Conservation (phyloP, 2,113 vertebrate species). For the Cyphomyrus plagiostoma region DNA sequence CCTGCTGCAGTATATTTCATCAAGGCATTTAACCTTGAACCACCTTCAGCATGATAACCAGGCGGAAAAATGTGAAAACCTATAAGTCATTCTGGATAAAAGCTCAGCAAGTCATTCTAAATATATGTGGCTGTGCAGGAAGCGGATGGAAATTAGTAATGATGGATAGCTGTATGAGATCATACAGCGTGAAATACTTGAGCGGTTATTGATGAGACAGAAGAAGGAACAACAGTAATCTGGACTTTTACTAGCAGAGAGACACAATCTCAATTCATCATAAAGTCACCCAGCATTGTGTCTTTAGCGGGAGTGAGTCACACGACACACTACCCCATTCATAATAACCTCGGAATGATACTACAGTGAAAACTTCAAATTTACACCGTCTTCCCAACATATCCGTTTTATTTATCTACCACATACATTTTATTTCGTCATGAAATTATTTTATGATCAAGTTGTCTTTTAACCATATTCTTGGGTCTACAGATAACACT, state of each 20-base stretch:
- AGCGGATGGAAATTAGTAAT: slow-evolving; percentile 36
- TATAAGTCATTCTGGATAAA: not conserved
- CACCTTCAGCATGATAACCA: not conserved
- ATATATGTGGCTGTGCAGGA: slow-evolving; percentile 17
- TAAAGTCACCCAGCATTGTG: not conserved
- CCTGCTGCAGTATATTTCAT: not conserved
- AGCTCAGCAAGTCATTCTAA: not conserved
- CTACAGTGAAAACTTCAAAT: not conserved
- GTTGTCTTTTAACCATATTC: not conserved
- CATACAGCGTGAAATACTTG: not conserved
- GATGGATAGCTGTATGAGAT: not conserved
- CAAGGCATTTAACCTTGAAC: not conserved
- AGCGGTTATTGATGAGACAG: not conserved
- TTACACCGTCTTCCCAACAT: not conserved
- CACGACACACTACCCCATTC: not conserved
- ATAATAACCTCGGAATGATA: not conserved
- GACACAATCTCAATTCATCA: not conserved
- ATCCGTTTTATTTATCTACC: not conserved
- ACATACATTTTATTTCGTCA: not conserved
- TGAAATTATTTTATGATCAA: not conserved
- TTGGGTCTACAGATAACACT: not conserved
- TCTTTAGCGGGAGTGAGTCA: not conserved
- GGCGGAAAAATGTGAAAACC: not conserved
- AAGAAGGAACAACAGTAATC: not conserved
- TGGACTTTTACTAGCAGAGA: not conserved